Conservation (phyloP, 1,140 invertebrate species). For the Apocrypta bakeri region DNA sequence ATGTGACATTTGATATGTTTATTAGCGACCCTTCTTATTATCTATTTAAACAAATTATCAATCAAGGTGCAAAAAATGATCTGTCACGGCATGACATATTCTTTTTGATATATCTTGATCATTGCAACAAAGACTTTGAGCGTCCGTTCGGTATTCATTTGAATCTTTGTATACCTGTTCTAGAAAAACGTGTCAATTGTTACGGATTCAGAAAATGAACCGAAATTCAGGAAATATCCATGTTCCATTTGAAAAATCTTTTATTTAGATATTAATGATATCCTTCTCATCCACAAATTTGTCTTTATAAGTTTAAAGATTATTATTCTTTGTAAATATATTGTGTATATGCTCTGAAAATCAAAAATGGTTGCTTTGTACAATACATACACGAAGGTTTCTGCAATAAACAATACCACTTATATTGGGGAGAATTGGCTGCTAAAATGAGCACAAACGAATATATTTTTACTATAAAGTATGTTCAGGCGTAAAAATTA, state of each 20-base stretch:
- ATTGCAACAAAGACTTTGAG: not conserved
- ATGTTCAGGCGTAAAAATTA: not conserved
- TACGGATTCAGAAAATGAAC: constrained; percentile 34
- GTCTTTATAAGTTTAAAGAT: constrained; percentile 18
- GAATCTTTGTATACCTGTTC: constrained; percentile 25
- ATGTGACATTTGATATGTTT: constrained; percentile 45
- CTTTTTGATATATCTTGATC: constrained; percentile 2
- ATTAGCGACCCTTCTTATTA: constrained; percentile 10
- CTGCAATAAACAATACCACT: not conserved
- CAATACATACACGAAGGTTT: constrained; percentile 29
- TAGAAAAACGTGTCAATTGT: constrained; percentile 32
- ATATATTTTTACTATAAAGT: not conserved
- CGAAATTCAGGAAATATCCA: not conserved
- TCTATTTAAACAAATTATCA: constrained; percentile 30
- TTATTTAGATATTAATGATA: constrained; percentile 28
- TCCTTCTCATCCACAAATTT: constrained; percentile 23
- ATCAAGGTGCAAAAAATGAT: constrained; percentile 17
- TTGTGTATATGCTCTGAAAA: constrained; percentile 46
- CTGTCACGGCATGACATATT: constrained; percentile 10
- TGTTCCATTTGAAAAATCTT: not conserved
- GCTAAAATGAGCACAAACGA: not conserved
- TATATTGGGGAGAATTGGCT: constrained; percentile 11
- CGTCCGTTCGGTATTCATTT: not conserved
- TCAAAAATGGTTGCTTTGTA: constrained; percentile 46
- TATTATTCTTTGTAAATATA: constrained; percentile 38